Evolutionary conservation across 2,888 invertebrate species (phyloP).

Genomic region (Nomada fabriciana): DNA sequence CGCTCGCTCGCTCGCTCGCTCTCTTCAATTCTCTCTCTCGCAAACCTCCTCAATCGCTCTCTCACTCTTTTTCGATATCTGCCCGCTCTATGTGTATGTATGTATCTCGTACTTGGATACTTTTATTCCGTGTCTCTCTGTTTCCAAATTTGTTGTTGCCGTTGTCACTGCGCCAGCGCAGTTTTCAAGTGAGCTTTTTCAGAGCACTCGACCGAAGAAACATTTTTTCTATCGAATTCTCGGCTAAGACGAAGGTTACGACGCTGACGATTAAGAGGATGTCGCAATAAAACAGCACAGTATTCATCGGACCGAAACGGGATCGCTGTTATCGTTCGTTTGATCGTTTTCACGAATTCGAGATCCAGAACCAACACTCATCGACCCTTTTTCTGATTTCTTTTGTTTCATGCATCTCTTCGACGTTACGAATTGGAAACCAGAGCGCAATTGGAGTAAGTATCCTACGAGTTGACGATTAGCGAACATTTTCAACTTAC

Average conservation of each 20-base stretch:
- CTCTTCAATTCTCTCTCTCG: background rate
- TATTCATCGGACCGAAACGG: background rate
- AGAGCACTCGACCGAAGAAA: background rate
- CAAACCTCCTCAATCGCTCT: too few species aligned
- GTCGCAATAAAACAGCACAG: background rate
- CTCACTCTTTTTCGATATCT: too few species aligned
- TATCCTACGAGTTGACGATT: constrained; percentile 68
- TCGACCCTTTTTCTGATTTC: constrained; percentile 73
- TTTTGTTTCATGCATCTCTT: constrained; percentile 85
- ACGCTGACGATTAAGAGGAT: constrained; percentile 11
- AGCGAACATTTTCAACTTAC: constrained; percentile 39
- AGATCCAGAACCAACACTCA: constrained; percentile 19
- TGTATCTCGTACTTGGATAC: too few species aligned
- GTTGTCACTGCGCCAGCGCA: background rate
- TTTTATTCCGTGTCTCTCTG: background rate
- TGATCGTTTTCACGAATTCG: background rate
- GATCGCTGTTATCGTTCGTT: background rate
- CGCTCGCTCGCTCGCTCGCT: background rate
- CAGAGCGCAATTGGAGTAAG: constrained; percentile 85
- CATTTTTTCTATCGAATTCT: constrained; percentile 3
- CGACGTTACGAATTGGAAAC: constrained; percentile 70
- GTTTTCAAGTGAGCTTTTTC: background rate
- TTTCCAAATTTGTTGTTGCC: background rate
- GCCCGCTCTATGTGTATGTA: too few species aligned
- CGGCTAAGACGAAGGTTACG: background rate